Conservation (phyloP, 2,888 invertebrate species). For the Acholoe squamosa region DNA sequence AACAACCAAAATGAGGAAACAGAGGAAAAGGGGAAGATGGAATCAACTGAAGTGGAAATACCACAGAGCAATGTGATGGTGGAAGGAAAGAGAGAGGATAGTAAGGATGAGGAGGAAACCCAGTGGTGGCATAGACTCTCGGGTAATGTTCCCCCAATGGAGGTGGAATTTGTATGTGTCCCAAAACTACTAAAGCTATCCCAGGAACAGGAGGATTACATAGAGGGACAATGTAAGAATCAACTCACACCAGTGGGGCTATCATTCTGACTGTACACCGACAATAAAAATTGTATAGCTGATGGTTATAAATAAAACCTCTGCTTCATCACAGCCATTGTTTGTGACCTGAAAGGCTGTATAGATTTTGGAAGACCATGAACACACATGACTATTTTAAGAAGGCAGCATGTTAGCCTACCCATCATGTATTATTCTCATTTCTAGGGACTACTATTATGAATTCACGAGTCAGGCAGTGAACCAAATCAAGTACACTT, state of each 20-base stretch:
- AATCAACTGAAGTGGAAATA: neutral
- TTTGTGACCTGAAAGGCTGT: too few species aligned
- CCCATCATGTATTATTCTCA: too few species aligned
- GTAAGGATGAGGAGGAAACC: neutral
- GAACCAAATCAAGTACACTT: too few species aligned
- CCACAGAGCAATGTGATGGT: neutral
- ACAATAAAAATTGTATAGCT: too few species aligned
- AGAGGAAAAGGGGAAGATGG: slow-evolving; percentile 3
- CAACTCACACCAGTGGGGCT: neutral
- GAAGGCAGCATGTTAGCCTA: too few species aligned
- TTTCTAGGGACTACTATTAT: too few species aligned
- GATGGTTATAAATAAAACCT: too few species aligned
- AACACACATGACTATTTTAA: too few species aligned
- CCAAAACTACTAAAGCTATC: neutral
- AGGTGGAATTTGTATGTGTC: slow-evolving; percentile 19
- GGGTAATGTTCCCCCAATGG: neutral
- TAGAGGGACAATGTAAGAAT: neutral
- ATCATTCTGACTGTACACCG: neutral
- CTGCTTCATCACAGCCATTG: too few species aligned
- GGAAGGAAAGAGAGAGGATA: neutral
- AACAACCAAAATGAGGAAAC: neutral
- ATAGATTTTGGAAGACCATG: too few species aligned
- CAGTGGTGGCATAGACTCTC: neutral
- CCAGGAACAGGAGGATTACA: neutral
- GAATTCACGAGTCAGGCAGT: too few species aligned